Base-by-base conservation (phyloP, 2,113 vertebrate species). In the Lonchura striata region DNA sequence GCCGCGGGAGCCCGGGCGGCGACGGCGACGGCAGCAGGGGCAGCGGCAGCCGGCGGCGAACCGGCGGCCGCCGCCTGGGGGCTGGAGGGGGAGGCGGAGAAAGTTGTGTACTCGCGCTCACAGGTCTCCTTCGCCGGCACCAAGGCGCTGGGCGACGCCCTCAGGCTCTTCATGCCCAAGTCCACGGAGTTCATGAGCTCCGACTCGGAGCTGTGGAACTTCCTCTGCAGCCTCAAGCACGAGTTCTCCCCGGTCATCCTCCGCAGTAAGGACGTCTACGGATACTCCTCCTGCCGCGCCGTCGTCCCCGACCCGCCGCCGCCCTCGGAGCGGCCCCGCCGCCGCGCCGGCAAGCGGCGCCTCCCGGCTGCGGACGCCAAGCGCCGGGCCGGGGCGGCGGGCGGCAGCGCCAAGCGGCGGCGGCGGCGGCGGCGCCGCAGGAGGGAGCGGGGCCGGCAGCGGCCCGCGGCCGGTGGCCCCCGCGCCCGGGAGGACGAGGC, bases 181-280 rank as follows among this genome's bases (percentile, higher is more conserved):
- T 98, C 98, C 89, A 98, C 98, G 79, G 98, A 98, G 96, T 98
- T 98, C 96, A 98, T 98, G 98, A 98, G 97, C 97, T 98, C 98
- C 57, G 98, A 98, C 85, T 97, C 98, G 33, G 98, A 98, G 97
- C 98, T 98, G 82, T 98, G 98, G 98, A 97, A 97, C 97, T 98
- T 98, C 97, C 98, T 98, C n/a, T 98, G 98, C 97, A 98, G 98
- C 96, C 97, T 98, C 94, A 97, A 97, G 94, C 97, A 97, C 92
- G 97, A 98, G 97, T 98, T 98, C 96, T 98, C 98, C 77, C 98
- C 98, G 82, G 97, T 98, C 92, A 98, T 98, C 80, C 97, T 98
- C n/a, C 98, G 98, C 94, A 98, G 98, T 88, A 98, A 98, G 95
- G 98, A 98, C 97, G 98, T 98, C 86, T 98, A 98, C 75, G 97